These are phyloP conservation scores for Calephelis nemesis DNA, from an alignment of 1,140 invertebrate species.

Conservation along the genomic window DNA sequence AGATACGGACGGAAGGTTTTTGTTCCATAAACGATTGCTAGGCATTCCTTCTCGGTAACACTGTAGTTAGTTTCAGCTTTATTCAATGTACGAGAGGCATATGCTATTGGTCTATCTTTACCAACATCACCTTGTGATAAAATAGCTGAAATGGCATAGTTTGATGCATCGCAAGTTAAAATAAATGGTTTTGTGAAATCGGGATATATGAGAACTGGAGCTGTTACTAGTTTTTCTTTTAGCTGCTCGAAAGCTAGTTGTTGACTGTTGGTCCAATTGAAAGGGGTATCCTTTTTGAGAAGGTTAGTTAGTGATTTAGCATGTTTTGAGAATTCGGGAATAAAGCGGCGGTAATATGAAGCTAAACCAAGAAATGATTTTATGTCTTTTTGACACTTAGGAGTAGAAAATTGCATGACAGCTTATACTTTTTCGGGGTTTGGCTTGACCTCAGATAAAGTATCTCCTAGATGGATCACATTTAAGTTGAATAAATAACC, in stretches of 20 bases:
- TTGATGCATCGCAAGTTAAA: background rate
- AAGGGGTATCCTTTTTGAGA: background rate
- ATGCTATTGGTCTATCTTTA: background rate
- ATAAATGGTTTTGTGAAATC: background rate
- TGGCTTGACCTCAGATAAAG: too few relatives aligned
- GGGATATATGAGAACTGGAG: background rate
- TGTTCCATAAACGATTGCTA: too few relatives aligned
- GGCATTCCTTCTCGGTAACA: constrained; percentile 5
- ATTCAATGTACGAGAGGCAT: background rate
- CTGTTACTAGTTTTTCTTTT: background rate
- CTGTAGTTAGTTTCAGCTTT: background rate
- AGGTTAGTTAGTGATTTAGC: background rate
- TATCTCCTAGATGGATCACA: too few relatives aligned
- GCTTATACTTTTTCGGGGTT: too few relatives aligned
- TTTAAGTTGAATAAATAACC: too few relatives aligned
- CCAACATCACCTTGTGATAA: background rate
- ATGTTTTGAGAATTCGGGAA: background rate
- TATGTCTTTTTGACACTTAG: background rate
- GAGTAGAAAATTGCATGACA: too few relatives aligned
- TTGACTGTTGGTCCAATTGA: background rate
- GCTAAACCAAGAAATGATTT: constrained; percentile 2
- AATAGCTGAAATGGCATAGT: background rate
- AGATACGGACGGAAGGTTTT: too few relatives aligned
- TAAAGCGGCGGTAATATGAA: constrained; percentile 2
- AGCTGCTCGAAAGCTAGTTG: background rate